These are phyloP conservation scores for Pseudomyrmex gracilis DNA, from an alignment of 1,140 invertebrate genomes.

Conservation along the genomic window DNA sequence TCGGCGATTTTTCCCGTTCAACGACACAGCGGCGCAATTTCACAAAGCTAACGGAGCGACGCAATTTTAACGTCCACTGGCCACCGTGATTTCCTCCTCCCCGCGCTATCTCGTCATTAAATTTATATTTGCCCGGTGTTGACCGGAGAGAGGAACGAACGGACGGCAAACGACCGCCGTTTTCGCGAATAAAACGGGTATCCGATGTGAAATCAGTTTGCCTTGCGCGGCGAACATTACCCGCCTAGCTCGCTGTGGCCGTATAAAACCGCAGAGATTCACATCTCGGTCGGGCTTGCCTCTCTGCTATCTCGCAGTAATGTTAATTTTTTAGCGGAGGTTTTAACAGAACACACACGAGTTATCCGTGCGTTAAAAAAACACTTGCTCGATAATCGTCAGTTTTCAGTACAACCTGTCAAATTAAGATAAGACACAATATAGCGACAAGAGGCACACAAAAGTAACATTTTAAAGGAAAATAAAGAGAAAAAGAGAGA, in stretches of 20 bases:
- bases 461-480: background rate
- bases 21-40: conserved; percentile 58
- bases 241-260: conserved; percentile 15
- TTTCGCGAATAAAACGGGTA: conserved; percentile 44
- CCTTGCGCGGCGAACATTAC: conserved; percentile 16
- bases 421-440: background rate
- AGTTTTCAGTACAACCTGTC: background rate
- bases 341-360: background rate
- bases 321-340: background rate
- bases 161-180: conserved; percentile 24
- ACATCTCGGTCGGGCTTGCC: background rate
- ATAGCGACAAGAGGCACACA: background rate
- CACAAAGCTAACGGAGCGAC: conserved; percentile 40
- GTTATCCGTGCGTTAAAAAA: background rate
- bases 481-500: background rate
- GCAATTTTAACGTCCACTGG: conserved; percentile 27
- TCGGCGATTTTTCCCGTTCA: conserved; percentile 36
- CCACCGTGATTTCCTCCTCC: conserved; percentile 22
- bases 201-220: conserved; percentile 49
- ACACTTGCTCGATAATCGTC: background rate
- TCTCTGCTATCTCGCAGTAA: background rate
- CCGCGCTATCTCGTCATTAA: conserved; percentile 60
- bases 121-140: conserved; percentile 67
- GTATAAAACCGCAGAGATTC: conserved; percentile 6
- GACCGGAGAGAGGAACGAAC: conserved; percentile 10